Evolutionary conservation across 37 sponge, comb jelly and placozoan genomes (phyloP), one percentile per base, ranked within the genome.

Genomic region (Eunapius fragilis): DNA sequence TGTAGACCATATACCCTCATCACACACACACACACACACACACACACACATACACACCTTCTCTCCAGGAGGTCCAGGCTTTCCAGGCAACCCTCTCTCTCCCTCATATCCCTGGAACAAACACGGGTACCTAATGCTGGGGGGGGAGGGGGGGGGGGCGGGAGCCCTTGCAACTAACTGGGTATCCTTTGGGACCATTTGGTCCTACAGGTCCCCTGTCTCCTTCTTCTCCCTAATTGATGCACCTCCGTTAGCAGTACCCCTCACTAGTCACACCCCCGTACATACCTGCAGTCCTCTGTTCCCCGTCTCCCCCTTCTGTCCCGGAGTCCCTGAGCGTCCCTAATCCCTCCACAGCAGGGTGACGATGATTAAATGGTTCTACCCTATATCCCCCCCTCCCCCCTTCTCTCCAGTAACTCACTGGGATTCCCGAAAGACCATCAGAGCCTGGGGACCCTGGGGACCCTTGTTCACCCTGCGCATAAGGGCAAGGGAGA

Each of bases 211-310:
- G 37, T 25, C 86, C 86, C 31, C 67, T 71, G 2, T 22, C 30
- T 19, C 85, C 85, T 85, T 85, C 78, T 17, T 70, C 85, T 35
- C 85, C 85, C 85, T 85, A 67, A 9, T 13, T 25, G 33, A 35
- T 36, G 74, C 48, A 22, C 31, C 13, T 31, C 28, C 0, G 31
- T 67, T 19, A 28, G 49, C 24, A 9, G 9, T 4, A 45, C n/a
- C n/a, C n/a, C n/a, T n/a, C n/a, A 45, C 9, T 4, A 45, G 4
- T 4, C 47, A 45, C 47, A 17, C 3, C 37, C 25, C 31, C 19
- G 3, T 69, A 73, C 87, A 32, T 50, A 87, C 87, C 37, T 74
- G 31, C 19, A 68, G 49, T 82, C 88, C 88, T n/a, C 69, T 82
- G 31, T 75, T 47, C 69, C 88, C 88, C 67, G 14, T 41, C 35